Evolutionary conservation across 1,140 invertebrate species (phyloP).

Genomic region (Drosophila teissieri): DNA sequence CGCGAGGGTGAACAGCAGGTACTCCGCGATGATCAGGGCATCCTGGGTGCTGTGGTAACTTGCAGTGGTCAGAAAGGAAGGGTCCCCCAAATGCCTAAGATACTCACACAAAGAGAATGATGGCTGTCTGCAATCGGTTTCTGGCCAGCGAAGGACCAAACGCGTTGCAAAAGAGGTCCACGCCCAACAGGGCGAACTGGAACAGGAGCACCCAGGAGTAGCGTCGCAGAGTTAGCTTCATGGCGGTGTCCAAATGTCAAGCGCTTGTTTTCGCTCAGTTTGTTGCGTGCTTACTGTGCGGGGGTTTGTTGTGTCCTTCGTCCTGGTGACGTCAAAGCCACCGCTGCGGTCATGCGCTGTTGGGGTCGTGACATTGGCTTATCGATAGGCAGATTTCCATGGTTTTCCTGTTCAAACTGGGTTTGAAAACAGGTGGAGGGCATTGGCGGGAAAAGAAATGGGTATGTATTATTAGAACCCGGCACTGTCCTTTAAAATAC

Average conservation of each 20-base stretch:
- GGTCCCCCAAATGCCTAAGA: no score
- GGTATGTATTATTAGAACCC: no score
- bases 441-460: no score
- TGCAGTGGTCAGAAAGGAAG: background rate
- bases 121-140: constrained; percentile 67
- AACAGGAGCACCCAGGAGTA: constrained; percentile 71
- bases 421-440: no score
- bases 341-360: constrained; percentile 49
- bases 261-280: background rate
- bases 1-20: constrained; percentile 88
- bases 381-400: constrained; percentile 36
- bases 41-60: constrained; percentile 87
- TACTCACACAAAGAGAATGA: constrained; percentile 81
- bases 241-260: constrained; percentile 22
- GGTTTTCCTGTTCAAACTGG: no score
- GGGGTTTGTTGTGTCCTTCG: constrained; percentile 51
- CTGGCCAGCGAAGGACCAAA: constrained; percentile 64
- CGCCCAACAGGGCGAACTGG: constrained; percentile 64
- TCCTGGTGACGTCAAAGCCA: constrained; percentile 72
- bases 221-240: constrained; percentile 77
- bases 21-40: constrained; percentile 88
- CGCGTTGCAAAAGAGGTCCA: constrained; percentile 76
- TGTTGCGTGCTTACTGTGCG: constrained; percentile 21
- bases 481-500: no score
- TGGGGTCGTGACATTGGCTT: background rate